phyloP scores from a whole-genome alignment of 2,888 invertebrate genomes.

The Pollenia griseotomentosa region DNA sequence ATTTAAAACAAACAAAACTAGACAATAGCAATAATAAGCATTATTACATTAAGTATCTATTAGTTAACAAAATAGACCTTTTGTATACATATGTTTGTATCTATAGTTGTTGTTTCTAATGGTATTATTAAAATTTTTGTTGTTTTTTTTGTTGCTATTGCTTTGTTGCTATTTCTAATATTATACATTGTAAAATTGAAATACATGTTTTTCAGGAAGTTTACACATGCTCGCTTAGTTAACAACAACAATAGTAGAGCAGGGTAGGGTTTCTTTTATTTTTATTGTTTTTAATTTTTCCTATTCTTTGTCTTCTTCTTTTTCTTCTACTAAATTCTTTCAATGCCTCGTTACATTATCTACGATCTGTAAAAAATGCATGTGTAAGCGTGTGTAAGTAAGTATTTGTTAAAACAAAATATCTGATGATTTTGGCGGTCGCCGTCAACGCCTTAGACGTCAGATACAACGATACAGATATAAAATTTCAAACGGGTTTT shows the following conservation, averaged over 20 bases:
- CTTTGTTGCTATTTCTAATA: neutral
- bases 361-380: neutral
- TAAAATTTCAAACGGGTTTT: constrained; percentile 33
- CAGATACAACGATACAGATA: neutral
- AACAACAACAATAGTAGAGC: constrained; percentile 4
- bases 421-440: constrained; percentile 50
- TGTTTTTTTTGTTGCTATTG: too few species aligned
- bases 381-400: neutral
- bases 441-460: constrained; percentile 46
- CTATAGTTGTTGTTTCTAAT: neutral
- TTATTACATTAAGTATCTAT: constrained; percentile 14
- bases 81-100: neutral
- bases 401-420: neutral
- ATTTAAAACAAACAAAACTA: neutral
- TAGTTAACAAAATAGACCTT: neutral
- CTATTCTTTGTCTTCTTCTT: too few species aligned
- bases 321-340: neutral
- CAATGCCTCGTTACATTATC: neutral
- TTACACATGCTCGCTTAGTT: neutral
- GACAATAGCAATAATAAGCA: neutral
- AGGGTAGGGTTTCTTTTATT: constrained; percentile 27
- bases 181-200: neutral
- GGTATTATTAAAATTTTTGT: neutral
- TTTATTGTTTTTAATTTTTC: neutral
- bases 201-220: constrained; percentile 39